phyloP scores from a whole-genome alignment of 2,888 invertebrate species.

The Chrysotoxum bicinctum region DNA sequence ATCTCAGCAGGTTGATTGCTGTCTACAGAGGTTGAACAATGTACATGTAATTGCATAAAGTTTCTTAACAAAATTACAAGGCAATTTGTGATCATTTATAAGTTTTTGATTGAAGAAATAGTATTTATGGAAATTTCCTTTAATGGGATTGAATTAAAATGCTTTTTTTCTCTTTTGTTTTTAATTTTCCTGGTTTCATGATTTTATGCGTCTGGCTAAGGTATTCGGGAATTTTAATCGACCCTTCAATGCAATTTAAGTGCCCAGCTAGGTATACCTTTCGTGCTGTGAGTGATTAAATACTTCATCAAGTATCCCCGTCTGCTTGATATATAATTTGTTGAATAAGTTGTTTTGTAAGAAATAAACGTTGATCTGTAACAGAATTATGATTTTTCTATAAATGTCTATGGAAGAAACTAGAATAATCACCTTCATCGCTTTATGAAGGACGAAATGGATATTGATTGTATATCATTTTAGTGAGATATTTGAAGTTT shows the following conservation, averaged over 20 bases:
- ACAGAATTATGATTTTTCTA: no score
- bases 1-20: slow-evolving; percentile 14
- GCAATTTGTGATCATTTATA: slow-evolving; percentile 14
- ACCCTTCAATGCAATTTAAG: not conserved
- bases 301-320: no score
- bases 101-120: not conserved
- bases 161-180: not conserved
- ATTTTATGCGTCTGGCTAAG: not conserved
- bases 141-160: slow-evolving; percentile 19
- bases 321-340: no score
- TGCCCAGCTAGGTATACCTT: not conserved
- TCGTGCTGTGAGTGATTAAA: not conserved
- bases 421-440: no score
- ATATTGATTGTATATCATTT: no score
- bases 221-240: slow-evolving; percentile 12
- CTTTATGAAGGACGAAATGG: no score
- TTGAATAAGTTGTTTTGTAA: no score
- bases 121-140: slow-evolving; percentile 33
- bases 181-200: not conserved
- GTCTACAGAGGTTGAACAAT: slow-evolving; percentile 33
- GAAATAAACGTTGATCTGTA: no score
- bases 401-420: no score
- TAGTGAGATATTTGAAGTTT: no score
- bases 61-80: slow-evolving; percentile 17
- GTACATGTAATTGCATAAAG: slow-evolving; percentile 17